A percentile compares a stretch with the other conserved stretches of the same genome.
Evolutionary conservation across 30 jellyfish, hydroid and myxozoan species (phyloP).

Genomic region (Aurelia coerulea): DNA sequence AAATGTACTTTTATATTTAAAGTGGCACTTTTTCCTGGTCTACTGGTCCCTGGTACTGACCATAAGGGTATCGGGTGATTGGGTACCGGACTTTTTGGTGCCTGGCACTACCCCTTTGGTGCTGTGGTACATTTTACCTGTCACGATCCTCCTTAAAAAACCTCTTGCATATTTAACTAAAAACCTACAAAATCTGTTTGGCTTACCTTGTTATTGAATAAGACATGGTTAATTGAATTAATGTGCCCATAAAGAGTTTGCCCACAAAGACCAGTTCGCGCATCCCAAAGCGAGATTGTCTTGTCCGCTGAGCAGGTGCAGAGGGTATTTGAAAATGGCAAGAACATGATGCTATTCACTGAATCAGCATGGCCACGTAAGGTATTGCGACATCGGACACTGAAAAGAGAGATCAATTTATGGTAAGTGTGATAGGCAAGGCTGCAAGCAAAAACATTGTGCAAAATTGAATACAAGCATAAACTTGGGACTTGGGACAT

Average conservation of each 20-base stretch:
- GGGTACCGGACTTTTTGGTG: too few species aligned
- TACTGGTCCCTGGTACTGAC: too few species aligned
- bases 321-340: conserved; percentile 86
- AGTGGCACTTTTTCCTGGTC: too few species aligned
- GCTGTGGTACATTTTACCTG: too few species aligned
- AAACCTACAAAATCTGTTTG: too few species aligned
- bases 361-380: conserved; percentile 98
- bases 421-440: neutral
- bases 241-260: conserved; percentile 94
- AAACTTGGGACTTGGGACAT: too few species aligned
- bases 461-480: neutral
- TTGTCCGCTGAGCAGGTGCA: conserved; percentile 98
- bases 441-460: too few species aligned
- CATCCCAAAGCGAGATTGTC: conserved; percentile 96
- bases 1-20: too few species aligned
- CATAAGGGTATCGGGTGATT: too few species aligned
- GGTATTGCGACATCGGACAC: conserved; percentile 90
- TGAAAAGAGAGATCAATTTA: conserved; percentile 5
- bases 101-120: too few species aligned
- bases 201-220: conserved; percentile 85
- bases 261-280: conserved; percentile 93
- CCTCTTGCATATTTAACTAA: too few species aligned
- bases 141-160: too few species aligned
- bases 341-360: conserved; percentile 87
- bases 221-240: conserved; percentile 80